Evolutionary conservation across 2,797 vertebrate genomes (phyloP).

Genomic region (Diplodus puntazzo): DNA sequence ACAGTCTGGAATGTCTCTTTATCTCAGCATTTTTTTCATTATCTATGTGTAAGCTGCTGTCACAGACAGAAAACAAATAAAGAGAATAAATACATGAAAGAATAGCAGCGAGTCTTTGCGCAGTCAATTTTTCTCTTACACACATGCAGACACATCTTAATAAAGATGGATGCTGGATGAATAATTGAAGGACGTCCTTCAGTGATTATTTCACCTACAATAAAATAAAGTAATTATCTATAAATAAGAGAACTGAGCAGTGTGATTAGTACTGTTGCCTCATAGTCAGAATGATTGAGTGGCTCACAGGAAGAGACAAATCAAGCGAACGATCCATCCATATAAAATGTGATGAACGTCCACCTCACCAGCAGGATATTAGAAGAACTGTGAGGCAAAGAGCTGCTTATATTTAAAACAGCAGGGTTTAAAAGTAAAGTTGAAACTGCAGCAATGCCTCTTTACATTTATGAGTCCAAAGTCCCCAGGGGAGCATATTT

Average conservation of each 20-base stretch:
- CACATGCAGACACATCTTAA: background rate
- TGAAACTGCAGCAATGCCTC: background rate
- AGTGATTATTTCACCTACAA: background rate
- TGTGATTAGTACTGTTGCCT: background rate
- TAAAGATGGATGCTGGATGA: background rate
- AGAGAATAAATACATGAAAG: background rate
- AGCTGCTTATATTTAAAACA: background rate
- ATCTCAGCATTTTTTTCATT: background rate
- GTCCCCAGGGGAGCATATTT: background rate
- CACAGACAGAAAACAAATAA: background rate
- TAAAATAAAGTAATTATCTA: slow-evolving; percentile 1
- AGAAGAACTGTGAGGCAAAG: background rate
- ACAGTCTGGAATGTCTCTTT: background rate
- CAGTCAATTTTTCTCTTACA: background rate
- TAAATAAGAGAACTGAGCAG: slow-evolving; percentile 9
- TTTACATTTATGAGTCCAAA: no score
- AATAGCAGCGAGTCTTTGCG: no score
- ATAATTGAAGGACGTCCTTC: background rate
- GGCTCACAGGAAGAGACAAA: background rate
- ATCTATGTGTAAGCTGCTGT: background rate
- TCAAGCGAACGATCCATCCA: background rate
- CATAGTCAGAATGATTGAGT: background rate
- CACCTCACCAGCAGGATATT: background rate
- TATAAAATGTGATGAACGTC: background rate
- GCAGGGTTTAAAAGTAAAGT: background rate